Evolutionary conservation across 2,113 vertebrate genomes (phyloP), one percentile per base, ranked within the genome.

Genomic region (Neogale vison): DNA sequence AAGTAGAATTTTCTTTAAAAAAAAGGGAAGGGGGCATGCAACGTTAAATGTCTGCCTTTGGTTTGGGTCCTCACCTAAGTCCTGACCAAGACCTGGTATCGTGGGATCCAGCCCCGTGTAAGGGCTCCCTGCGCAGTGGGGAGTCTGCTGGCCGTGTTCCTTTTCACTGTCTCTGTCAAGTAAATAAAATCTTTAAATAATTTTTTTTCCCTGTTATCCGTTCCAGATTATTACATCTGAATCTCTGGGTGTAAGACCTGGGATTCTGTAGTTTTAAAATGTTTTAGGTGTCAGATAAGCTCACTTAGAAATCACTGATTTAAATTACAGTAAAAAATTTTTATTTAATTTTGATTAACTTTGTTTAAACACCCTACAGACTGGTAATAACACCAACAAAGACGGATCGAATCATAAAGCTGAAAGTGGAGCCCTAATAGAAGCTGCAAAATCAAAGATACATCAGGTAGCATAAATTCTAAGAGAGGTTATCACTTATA

Each of bases 391-490:
- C 94, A 98, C 98, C 90, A 99, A 97, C 98, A 99, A 99, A 98
- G 99, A 99, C 6, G 98, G 98, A 20, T 98, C 98, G 0, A 99
- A 98, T 98, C 99, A 99, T 97, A 99, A 99, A 98, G 98, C 99
- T 79, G 99, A 99, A 98, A 99, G 99, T 96, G 99, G 99, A 71
- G 99, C 99, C 61, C 98, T 99, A 95, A 99, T 99, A 76, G 99
- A 99, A 98, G 99, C 99, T 81, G 99, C 99, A 39, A 99, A 99
- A 94, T 99, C 99, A 77, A 99, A 99, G 97, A 99, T 99, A 98
- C 99, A 99, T 97, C 99, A 99, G 99, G 99, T 99, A 98, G 89
- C 61, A 7, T 76, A 39, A 42, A 52, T 34, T 24, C 83, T 61
- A 5, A 88, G 42, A 29, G 39, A n/a, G 23, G 20, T 23, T 63